phyloP scores from a whole-genome alignment of 2,797 vertebrate genomes.

The Lepidocolaptes lacrymiger region DNA sequence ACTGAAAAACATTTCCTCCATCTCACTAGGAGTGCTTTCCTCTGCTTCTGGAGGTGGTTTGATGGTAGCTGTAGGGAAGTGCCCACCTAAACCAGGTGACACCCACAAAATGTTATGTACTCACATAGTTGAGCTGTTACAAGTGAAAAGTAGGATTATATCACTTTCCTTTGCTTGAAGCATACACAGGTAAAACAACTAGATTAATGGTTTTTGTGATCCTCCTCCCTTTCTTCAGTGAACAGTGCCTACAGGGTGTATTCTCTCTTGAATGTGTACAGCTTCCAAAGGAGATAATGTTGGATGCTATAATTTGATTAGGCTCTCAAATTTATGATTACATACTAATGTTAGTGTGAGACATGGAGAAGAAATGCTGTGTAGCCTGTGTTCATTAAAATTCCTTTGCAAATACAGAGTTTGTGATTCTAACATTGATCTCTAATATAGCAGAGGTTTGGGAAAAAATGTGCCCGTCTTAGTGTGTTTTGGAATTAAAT shows the following conservation, averaged over 20 bases:
- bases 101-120: neutral
- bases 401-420: neutral
- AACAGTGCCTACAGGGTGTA: neutral
- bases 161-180: neutral
- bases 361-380: neutral
- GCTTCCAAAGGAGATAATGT: neutral
- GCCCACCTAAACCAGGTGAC: neutral
- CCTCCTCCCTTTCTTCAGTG: neutral
- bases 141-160: neutral
- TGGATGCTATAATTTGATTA: neutral
- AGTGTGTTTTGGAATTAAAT: neutral
- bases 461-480: neutral
- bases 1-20: neutral
- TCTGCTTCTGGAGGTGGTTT: neutral
- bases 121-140: neutral
- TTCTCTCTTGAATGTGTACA: neutral
- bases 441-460: neutral
- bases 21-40: neutral
- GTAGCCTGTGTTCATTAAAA: neutral
- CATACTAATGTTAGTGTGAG: neutral
- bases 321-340: neutral
- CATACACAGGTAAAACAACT: neutral
- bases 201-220: neutral
- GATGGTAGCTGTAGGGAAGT: neutral
- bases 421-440: neutral